phyloP scores from a whole-genome alignment of 1,140 invertebrate genomes.

The Caenorhabditis inopinata region DNA sequence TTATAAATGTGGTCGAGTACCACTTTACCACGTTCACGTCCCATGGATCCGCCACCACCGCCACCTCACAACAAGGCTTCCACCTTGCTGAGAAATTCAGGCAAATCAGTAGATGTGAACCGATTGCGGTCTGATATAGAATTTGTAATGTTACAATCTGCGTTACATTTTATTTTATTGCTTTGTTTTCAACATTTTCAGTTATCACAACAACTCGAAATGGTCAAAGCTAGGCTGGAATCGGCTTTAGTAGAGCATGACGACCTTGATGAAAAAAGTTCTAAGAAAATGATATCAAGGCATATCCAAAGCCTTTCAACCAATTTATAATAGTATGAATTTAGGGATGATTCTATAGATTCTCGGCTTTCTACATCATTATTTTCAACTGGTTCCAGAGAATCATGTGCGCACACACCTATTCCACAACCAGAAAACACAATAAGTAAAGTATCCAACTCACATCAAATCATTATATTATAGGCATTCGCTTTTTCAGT shows the following conservation, averaged over 20 bases:
- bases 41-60: conserved; percentile 25
- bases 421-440: conserved; percentile 18
- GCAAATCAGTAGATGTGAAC: conserved; percentile 19
- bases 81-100: background rate
- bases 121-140: conserved; percentile 31
- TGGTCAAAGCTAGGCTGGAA: conserved; percentile 22
- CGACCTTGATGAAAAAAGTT: background rate
- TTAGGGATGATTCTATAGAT: conserved; percentile 32
- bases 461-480: background rate
- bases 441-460: background rate
- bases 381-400: background rate
- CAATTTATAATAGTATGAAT: background rate
- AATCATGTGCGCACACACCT: conserved; percentile 3
- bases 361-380: conserved; percentile 35
- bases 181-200: background rate
- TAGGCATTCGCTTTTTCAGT: too few species aligned
- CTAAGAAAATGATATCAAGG: conserved; percentile 17
- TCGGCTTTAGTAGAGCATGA: background rate
- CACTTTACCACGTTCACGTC: conserved; percentile 21
- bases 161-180: background rate
- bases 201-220: conserved; percentile 30
- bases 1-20: conserved; percentile 35
- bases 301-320: background rate
- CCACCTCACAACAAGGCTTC: conserved; percentile 16
- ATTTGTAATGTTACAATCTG: too few species aligned